These are phyloP conservation scores for Plectropomus leopardus DNA, from an alignment of 2,113 vertebrate species.

Conservation along the genomic window DNA sequence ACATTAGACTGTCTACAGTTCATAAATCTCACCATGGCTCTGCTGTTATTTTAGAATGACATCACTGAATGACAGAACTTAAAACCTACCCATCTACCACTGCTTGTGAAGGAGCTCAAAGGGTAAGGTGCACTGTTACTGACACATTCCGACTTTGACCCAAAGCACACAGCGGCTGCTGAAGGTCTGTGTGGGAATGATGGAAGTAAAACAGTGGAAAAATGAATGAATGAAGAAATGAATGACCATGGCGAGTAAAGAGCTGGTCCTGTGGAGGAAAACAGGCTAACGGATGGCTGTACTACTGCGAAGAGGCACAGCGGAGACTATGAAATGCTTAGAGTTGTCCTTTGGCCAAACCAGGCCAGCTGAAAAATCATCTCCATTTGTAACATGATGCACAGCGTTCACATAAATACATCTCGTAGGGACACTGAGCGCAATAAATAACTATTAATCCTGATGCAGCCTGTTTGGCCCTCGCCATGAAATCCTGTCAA, in stretches of 20 bases:
- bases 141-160: constrained; percentile 63
- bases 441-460: constrained; percentile 72
- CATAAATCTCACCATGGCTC: constrained; percentile 61
- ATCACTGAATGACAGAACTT: constrained; percentile 43
- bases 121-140: constrained; percentile 46
- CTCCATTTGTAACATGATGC: constrained; percentile 63
- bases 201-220: constrained; percentile 52
- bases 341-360: constrained; percentile 68
- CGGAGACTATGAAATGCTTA: constrained; percentile 66
- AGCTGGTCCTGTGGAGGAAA: constrained; percentile 34
- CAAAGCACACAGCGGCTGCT: constrained; percentile 56
- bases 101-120: constrained; percentile 18
- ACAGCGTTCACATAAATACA: constrained; percentile 67
- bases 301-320: constrained; percentile 37
- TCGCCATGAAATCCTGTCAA: constrained; percentile 53
- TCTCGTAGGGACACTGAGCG: constrained; percentile 37
- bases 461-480: constrained; percentile 30
- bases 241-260: constrained; percentile 24
- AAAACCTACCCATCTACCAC: constrained; percentile 33
- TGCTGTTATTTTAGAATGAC: constrained; percentile 54
- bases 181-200: constrained; percentile 21
- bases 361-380: constrained; percentile 71
- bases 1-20: constrained; percentile 16
- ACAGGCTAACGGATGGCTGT: constrained; percentile 39
- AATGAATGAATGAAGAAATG: constrained; percentile 58